Conservation (phyloP, 2,888 invertebrate genomes). For the Halictus quadricinctus region DNA sequence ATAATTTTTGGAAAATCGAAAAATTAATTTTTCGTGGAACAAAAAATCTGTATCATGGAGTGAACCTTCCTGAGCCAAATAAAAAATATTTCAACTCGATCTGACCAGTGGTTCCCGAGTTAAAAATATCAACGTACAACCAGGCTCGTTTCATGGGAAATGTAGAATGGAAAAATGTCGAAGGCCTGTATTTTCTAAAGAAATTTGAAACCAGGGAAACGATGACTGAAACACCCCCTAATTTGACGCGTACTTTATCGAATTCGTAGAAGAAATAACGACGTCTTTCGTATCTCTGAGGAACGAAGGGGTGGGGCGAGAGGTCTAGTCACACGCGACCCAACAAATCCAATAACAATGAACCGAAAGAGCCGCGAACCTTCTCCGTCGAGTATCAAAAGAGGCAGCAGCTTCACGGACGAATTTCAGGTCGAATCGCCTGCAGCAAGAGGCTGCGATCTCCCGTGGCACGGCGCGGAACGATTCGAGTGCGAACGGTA, state of each 20-base stretch:
- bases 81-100: too few relatives aligned
- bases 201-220: too few relatives aligned
- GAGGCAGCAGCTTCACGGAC: conserved; percentile 4
- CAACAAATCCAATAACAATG: conserved; percentile 8
- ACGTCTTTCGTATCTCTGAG: neutral
- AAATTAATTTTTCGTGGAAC: too few relatives aligned
- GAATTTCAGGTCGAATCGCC: conserved; percentile 5
- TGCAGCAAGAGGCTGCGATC: conserved; percentile 21
- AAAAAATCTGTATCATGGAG: too few relatives aligned
- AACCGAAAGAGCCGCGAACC: neutral
- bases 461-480: conserved; percentile 23
- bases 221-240: too few relatives aligned
- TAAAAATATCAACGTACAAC: too few relatives aligned
- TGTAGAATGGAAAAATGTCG: too few relatives aligned
- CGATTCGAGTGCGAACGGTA: conserved; percentile 47
- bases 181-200: too few relatives aligned
- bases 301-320: neutral
- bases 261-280: neutral
- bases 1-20: too few relatives aligned
- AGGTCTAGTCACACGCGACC: conserved; percentile 3
- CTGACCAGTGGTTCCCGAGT: too few relatives aligned
- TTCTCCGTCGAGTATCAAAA: conserved; percentile 17
- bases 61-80: too few relatives aligned
- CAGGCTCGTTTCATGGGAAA: too few relatives aligned
- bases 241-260: neutral